Conservation (phyloP, 2,113 vertebrate genomes). For the Indri indri region DNA sequence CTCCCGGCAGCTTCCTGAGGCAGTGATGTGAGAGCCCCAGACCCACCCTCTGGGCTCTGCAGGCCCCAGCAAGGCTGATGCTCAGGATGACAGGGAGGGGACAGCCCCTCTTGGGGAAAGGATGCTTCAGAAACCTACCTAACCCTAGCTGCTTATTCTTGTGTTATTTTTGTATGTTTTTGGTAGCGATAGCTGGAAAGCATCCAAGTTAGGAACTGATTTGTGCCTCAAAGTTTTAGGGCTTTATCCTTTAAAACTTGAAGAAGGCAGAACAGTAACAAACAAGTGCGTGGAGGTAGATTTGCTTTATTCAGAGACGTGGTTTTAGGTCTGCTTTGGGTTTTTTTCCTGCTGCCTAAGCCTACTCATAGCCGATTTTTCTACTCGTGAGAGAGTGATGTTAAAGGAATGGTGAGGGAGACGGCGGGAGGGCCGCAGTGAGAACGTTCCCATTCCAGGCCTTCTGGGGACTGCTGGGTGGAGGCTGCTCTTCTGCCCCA, state of each 20-base stretch:
- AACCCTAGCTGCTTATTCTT: not conserved
- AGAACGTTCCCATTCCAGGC: not conserved
- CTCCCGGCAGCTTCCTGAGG: not conserved
- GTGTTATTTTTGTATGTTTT: not conserved
- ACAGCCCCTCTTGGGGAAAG: not conserved
- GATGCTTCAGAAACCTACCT: not conserved
- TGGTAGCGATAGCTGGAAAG: not conserved
- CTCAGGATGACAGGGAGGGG: not conserved
- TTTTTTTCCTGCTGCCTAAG: not conserved
- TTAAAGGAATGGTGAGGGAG: slow-evolving; percentile 49
- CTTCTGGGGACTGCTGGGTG: not conserved
- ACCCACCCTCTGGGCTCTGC: not conserved
- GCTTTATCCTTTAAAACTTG: slow-evolving; percentile 23
- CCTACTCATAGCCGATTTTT: slow-evolving; percentile 67
- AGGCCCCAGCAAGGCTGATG: not conserved
- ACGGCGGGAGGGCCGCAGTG: not conserved
- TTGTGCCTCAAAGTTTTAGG: not conserved
- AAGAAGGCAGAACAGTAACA: not conserved
- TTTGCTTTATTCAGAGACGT: not conserved
- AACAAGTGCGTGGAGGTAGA: not conserved
- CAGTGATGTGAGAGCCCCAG: not conserved
- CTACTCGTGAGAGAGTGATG: slow-evolving; percentile 30
- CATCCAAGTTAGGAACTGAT: not conserved
- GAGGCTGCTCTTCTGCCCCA: not conserved
- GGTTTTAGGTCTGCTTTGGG: not conserved